Conservation (phyloP, 2,797 vertebrate species). For the Tenualosa thibaudeaui region DNA sequence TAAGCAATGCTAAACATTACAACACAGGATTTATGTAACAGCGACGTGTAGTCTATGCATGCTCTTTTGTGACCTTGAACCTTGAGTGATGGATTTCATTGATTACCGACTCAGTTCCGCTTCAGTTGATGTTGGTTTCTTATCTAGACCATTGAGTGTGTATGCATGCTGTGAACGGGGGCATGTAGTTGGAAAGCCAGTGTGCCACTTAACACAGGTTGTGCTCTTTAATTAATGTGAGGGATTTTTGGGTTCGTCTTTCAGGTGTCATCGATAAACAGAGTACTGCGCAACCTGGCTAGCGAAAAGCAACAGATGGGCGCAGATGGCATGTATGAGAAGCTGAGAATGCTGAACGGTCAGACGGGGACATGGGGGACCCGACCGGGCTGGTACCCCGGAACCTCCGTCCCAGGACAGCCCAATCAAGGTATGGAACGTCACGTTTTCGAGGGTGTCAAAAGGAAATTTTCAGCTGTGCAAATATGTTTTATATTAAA, state of each 20-base stretch:
- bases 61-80: slow-evolving; percentile 14
- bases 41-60: background rate
- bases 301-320: slow-evolving; percentile 99
- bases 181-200: slow-evolving; percentile 34
- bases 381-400: slow-evolving; percentile 91
- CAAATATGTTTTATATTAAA: background rate
- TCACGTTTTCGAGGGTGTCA: background rate
- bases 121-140: background rate
- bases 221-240: slow-evolving; percentile 53
- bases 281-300: slow-evolving; percentile 98
- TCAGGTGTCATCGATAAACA: slow-evolving; percentile 98
- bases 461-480: background rate
- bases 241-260: slow-evolving; percentile 59
- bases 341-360: slow-evolving; percentile 95
- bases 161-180: slow-evolving; percentile 38
- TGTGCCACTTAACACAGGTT: slow-evolving; percentile 27
- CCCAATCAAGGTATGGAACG: slow-evolving; percentile 80
- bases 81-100: slow-evolving; percentile 77
- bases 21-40: background rate
- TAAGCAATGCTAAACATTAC: background rate
- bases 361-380: slow-evolving; percentile 91
- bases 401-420: slow-evolving; percentile 87
- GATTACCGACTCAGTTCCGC: slow-evolving; percentile 7
- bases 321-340: slow-evolving; percentile 97
- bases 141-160: slow-evolving; percentile 25